These are phyloP conservation scores for Cantharis flavilabris DNA, from an alignment of 2,888 invertebrate species.

Conservation along the genomic window DNA sequence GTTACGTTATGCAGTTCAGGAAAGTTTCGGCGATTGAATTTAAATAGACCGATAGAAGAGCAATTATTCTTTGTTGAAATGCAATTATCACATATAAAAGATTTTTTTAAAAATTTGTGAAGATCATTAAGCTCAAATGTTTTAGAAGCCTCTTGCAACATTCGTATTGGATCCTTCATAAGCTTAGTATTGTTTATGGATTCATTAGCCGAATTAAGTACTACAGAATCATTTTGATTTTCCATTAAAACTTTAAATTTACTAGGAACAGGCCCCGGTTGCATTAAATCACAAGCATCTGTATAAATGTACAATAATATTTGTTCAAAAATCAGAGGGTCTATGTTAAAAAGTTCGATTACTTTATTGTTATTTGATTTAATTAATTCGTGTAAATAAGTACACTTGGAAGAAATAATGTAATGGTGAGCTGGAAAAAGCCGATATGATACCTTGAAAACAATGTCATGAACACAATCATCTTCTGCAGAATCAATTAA, in stretches of 20 bases:
- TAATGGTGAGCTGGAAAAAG: conserved; percentile 74
- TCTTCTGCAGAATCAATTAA: conserved; percentile 65
- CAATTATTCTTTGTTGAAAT: conserved; percentile 1
- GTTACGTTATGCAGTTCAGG: conserved; percentile 51
- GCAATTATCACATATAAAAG: conserved; percentile 29
- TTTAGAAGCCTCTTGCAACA: conserved; percentile 63
- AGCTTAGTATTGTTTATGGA: conserved; percentile 15
- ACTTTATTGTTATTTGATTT: conserved; percentile 50
- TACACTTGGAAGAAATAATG: conserved; percentile 69
- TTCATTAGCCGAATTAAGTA: conserved; percentile 12
- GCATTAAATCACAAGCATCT: conserved; percentile 65
- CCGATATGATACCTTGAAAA: conserved; percentile 67
- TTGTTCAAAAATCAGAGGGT: conserved; percentile 71
- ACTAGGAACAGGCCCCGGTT: conserved; percentile 57
- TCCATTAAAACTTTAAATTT: conserved; percentile 35
- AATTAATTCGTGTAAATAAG: conserved; percentile 65
- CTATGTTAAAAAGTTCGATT: conserved; percentile 60
- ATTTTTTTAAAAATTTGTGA: conserved; percentile 60
- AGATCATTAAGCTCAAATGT: conserved; percentile 59
- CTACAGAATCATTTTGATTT: conserved; percentile 29
- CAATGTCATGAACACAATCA: conserved; percentile 75
- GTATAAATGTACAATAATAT: conserved; percentile 74
- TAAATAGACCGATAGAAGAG: not conserved
- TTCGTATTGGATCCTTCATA: conserved; percentile 60
- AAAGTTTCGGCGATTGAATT: conserved; percentile 21